Conservation (phyloP, 2,888 invertebrate genomes). For the Horisme vitalbata region DNA sequence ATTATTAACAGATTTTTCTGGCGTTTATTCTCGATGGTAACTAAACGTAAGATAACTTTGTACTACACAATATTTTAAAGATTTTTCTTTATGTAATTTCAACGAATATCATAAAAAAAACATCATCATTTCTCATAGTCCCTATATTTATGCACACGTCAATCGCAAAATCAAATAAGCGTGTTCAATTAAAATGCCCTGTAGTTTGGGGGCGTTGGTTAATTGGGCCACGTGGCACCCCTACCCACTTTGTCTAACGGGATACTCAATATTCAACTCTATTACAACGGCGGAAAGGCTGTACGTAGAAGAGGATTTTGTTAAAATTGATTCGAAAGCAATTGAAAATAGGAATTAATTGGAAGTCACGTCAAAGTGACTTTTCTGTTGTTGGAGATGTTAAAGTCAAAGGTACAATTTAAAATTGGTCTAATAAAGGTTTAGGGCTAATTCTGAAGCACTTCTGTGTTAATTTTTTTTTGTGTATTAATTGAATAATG, state of each 20-base stretch:
- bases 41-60: too few relatives aligned
- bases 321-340: constrained; percentile 57
- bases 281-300: constrained; percentile 30
- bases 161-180: constrained; percentile 74
- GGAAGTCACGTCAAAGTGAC: constrained; percentile 59
- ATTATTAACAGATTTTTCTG: too few relatives aligned
- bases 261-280: constrained; percentile 24
- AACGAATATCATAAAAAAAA: constrained; percentile 18
- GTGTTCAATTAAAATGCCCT: constrained; percentile 72
- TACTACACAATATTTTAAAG: too few relatives aligned
- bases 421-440: constrained; percentile 12
- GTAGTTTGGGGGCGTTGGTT: constrained; percentile 55
- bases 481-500: too few relatives aligned
- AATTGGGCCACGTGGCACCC: constrained; percentile 74
- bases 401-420: constrained; percentile 29
- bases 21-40: too few relatives aligned
- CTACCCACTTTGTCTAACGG: constrained; percentile 30
- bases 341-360: constrained; percentile 52
- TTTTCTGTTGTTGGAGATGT: constrained; percentile 38
- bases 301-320: constrained; percentile 14
- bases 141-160: constrained; percentile 48
- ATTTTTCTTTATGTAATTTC: too few relatives aligned
- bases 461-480: too few relatives aligned
- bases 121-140: constrained; percentile 30
- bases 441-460: background rate